A percentile compares a stretch with the other conserved stretches of the same genome.
These are phyloP conservation scores for Podiceps cristatus DNA, from an alignment of 2,113 vertebrate species.

Conservation along the genomic window DNA sequence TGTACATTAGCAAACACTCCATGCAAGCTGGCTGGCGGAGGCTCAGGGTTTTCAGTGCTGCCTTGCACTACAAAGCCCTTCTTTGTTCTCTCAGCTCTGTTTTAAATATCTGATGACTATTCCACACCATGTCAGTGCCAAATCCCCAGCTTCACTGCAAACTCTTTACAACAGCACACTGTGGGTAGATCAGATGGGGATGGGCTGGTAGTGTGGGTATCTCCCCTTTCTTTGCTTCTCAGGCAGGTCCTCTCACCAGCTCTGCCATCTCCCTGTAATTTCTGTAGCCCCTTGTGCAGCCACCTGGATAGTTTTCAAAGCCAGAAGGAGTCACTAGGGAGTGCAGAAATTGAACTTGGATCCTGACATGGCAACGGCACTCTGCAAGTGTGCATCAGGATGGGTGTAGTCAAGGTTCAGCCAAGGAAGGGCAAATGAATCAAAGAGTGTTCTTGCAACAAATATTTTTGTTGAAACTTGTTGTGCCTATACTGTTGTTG, in stretches of 20 bases:
- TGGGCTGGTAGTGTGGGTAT: conserved; percentile 42
- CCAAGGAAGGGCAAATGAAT: conserved; percentile 57
- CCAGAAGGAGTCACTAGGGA: conserved; percentile 8
- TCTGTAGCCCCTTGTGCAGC: conserved; percentile 35
- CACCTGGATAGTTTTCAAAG: conserved; percentile 16
- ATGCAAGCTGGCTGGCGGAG: conserved; percentile 43
- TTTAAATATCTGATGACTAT: conserved; percentile 82
- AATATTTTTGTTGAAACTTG: conserved; percentile 68
- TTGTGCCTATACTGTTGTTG: conserved; percentile 46
- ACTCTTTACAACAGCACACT: conserved; percentile 76
- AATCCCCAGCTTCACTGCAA: conserved; percentile 73
- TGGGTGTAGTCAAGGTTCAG: conserved; percentile 44
- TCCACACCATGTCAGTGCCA: conserved; percentile 72
- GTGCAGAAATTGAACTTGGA: background rate
- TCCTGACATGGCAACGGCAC: background rate
- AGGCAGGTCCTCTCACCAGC: conserved; percentile 28
- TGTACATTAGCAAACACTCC: conserved; percentile 62
- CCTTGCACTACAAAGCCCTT: conserved; percentile 73
- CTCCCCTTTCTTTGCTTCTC: conserved; percentile 57
- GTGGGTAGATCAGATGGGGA: conserved; percentile 62
- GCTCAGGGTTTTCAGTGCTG: conserved; percentile 45
- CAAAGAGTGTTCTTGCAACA: conserved; percentile 40
- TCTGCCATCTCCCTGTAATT: conserved; percentile 44
- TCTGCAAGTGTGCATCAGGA: background rate
- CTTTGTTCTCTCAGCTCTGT: conserved; percentile 82